Evolutionary conservation across 2,113 vertebrate genomes (phyloP).

Genomic region (Ursus arctos): DNA sequence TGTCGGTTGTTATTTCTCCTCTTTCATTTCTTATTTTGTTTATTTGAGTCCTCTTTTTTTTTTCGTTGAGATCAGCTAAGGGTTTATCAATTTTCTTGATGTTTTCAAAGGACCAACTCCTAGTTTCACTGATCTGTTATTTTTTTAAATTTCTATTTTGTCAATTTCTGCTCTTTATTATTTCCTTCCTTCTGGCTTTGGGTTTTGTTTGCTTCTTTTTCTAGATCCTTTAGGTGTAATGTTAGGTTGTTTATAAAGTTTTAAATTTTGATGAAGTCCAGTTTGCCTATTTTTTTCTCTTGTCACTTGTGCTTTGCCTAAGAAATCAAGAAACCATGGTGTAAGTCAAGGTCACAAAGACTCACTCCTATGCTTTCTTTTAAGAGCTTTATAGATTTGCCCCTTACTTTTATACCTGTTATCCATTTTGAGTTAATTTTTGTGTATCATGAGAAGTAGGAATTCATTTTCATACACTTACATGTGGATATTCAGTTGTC

Average conservation of each 20-base stretch:
- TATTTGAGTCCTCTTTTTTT: background rate
- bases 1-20: background rate
- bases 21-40: background rate
- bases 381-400: background rate
- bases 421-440: background rate
- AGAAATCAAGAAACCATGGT: background rate
- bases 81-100: background rate
- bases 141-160: background rate
- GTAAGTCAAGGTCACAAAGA: background rate
- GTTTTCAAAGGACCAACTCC: background rate
- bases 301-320: background rate
- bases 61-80: background rate
- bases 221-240: background rate
- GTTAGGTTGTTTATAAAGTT: background rate
- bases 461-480: background rate
- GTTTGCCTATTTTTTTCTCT: background rate
- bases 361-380: background rate
- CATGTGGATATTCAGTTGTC: background rate
- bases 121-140: background rate
- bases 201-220: background rate
- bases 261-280: background rate
- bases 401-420: background rate
- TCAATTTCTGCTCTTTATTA: background rate
- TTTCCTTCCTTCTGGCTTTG: background rate
- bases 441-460: background rate